These are phyloP conservation scores for Panzeria rudis DNA, from an alignment of 2,888 invertebrate genomes.

Conservation along the genomic window DNA sequence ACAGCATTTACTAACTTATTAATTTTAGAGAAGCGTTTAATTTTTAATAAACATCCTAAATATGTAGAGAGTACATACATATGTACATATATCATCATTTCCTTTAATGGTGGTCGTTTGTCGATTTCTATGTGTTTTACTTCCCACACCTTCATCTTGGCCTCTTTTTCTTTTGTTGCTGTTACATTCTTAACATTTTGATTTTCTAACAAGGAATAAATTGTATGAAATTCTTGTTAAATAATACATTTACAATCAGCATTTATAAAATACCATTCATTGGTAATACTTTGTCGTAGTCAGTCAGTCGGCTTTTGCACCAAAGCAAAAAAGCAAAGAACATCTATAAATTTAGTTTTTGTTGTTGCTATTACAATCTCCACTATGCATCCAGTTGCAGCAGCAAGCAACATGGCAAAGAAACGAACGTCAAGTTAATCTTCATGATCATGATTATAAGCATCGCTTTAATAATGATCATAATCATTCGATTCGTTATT, in stretches of 20 bases:
- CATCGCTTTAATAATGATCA: constrained; percentile 27
- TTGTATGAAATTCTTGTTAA: constrained; percentile 59
- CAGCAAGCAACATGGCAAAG: constrained; percentile 5
- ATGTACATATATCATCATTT: neutral
- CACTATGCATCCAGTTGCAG: neutral
- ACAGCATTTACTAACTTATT: neutral
- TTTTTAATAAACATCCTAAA: neutral
- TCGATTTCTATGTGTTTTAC: constrained; percentile 20
- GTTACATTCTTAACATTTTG: neutral
- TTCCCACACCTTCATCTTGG: constrained; percentile 60
- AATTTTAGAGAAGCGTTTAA: neutral
- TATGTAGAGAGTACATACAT: neutral
- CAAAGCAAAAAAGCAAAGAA: constrained; percentile 15
- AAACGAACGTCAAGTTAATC: constrained; percentile 37
- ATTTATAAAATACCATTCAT: constrained; percentile 63
- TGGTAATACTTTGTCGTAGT: constrained; percentile 44
- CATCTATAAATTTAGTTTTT: constrained; percentile 45
- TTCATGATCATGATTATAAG: constrained; percentile 41
- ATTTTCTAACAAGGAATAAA: constrained; percentile 41
- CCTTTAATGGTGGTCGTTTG: neutral
- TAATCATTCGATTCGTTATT: constrained; percentile 40
- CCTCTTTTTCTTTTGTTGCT: neutral
- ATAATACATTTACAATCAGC: constrained; percentile 64
- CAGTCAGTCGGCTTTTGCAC: constrained; percentile 29
- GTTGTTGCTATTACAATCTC: constrained; percentile 23